Evolutionary conservation across 2,797 vertebrate species (phyloP).

Genomic region (Borostomias antarcticus): DNA sequence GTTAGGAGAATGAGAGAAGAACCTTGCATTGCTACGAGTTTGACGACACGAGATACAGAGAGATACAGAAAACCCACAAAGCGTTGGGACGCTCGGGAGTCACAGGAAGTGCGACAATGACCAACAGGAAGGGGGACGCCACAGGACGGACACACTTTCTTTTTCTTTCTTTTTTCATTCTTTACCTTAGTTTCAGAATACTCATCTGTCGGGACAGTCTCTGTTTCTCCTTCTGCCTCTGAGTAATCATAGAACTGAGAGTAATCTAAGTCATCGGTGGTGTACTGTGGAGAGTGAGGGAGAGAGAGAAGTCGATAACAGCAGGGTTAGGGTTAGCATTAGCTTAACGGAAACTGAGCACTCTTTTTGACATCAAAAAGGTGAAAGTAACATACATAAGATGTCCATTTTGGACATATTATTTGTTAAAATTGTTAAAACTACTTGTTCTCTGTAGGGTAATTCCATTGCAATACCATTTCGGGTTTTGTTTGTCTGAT

Average conservation of each 20-base stretch:
- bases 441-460: background rate
- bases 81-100: constrained; percentile 11
- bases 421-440: constrained; percentile 33
- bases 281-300: constrained; percentile 81
- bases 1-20: constrained; percentile 30
- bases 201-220: constrained; percentile 82
- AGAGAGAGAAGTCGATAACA: constrained; percentile 61
- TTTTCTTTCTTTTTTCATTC: constrained; percentile 29
- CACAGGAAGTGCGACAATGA: background rate
- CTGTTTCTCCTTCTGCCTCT: constrained; percentile 89
- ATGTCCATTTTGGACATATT: constrained; percentile 46
- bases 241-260: constrained; percentile 92
- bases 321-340: constrained; percentile 57
- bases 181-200: constrained; percentile 94
- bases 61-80: constrained; percentile 48
- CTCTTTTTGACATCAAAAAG: constrained; percentile 26
- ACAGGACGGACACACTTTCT: constrained; percentile 42
- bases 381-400: constrained; percentile 57
- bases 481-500: background rate
- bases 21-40: constrained; percentile 43
- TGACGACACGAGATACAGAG: constrained; percentile 45
- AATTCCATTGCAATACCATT: background rate
- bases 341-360: constrained; percentile 47
- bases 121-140: too few species aligned
- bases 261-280: constrained; percentile 91